phyloP scores from a whole-genome alignment of 2,797 vertebrate genomes.

The Pristis pectinata region DNA sequence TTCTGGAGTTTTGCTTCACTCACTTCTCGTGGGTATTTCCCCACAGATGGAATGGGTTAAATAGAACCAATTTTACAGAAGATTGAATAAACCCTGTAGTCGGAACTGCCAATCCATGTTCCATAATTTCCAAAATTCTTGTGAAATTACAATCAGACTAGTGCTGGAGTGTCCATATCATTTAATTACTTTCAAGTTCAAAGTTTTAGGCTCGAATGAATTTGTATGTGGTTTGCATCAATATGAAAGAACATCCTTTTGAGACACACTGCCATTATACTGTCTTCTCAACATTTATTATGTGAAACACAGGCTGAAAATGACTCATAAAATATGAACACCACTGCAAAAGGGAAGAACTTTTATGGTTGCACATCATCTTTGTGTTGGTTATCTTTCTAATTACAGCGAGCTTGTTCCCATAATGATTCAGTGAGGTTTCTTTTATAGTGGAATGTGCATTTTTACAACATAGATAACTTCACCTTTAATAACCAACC shows the following conservation, averaged over 20 bases:
- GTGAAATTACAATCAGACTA: not conserved
- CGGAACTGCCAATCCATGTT: not conserved
- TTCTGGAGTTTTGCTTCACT: not conserved
- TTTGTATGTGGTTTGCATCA: not conserved
- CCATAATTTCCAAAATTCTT: not conserved
- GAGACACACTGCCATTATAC: not conserved
- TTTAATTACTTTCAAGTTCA: not conserved
- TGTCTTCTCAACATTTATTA: not conserved
- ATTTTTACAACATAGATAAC: conserved; percentile 15
- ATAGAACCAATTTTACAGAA: not conserved
- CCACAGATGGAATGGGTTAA: not conserved
- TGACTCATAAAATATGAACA: not conserved
- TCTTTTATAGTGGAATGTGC: not conserved
- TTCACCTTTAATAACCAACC: conserved; percentile 3
- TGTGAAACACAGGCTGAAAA: not conserved
- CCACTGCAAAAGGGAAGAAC: not conserved
- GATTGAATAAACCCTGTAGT: not conserved
- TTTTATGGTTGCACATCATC: not conserved
- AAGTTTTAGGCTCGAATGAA: not conserved
- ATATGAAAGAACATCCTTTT: not conserved
- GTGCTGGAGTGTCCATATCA: not conserved
- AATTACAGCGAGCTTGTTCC: not conserved
- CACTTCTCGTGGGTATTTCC: not conserved
- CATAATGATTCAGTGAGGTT: not conserved
- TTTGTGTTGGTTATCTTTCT: not conserved